These are phyloP conservation scores for Patella caerulea DNA, from an alignment of 2,888 invertebrate species.

Conservation along the genomic window DNA sequence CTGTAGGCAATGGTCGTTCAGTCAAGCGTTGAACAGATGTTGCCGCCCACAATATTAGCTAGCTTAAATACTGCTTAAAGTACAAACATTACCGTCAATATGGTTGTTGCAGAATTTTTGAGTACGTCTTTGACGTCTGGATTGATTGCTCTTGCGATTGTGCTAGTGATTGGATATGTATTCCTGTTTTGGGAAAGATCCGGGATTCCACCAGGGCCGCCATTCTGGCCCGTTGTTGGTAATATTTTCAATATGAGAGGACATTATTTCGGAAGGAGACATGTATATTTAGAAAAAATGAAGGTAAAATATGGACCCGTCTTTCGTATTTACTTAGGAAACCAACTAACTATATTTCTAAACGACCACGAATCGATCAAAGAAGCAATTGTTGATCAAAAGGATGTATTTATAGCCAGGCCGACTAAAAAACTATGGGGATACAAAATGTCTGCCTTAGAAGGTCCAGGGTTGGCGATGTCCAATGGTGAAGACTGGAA, in stretches of 20 bases:
- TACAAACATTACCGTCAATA: too few species aligned
- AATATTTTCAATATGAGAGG: slow-evolving; percentile 4
- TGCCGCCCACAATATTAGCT: too few species aligned
- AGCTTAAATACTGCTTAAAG: too few species aligned
- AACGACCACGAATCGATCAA: not conserved
- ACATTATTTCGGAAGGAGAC: not conserved
- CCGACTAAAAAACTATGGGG: not conserved
- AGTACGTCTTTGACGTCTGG: too few species aligned
- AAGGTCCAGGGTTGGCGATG: not conserved
- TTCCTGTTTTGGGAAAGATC: not conserved
- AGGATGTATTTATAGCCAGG: not conserved
- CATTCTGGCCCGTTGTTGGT: not conserved
- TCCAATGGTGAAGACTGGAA: not conserved
- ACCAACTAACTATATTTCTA: not conserved
- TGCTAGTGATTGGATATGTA: too few species aligned
- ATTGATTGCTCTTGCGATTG: too few species aligned
- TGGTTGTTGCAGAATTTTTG: too few species aligned
- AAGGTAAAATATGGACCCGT: not conserved
- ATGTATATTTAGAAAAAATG: not conserved
- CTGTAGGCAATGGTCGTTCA: too few species aligned
- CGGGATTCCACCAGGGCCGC: not conserved
- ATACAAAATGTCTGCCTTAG: not conserved
- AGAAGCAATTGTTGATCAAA: not conserved
- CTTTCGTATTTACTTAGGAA: not conserved
- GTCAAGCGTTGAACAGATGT: too few species aligned